Base-by-base conservation (phyloP, 2,888 invertebrate species). In the Teinopalpus imperialis region DNA sequence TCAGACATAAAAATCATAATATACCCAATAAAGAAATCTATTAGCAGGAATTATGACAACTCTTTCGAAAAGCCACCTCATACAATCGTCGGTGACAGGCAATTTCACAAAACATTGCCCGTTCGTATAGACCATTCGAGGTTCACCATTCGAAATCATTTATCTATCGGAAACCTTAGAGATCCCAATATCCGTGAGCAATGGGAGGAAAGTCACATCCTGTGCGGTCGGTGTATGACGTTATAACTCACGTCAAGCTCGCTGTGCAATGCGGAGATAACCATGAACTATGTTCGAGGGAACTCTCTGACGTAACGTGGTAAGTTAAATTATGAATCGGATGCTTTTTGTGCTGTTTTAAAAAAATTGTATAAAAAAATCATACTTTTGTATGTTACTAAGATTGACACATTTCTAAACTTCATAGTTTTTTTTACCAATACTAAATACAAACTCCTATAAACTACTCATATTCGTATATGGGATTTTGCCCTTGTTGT, bases 231-330 rank as follows among this genome's bases (percentile, higher is more conserved):
- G 56, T 52, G 53, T 51, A 51, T 64, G 63, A 66, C 61, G 66
- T 63, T 68, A 70, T 74, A 72, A 70, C 60, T 77, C 71, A 71
- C 60, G 69, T 66, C 66, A 56, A 51, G 39, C 57, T 52, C 56
- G 58, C 60, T 59, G 65, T 59, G 60, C 50, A 34, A 21, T 39
- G 21, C 34, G 46, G 21, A 35, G 27, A 34, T 41, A 40, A 46
- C 34, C 35, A 27, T 39, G 39, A 45, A 27, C 45, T 32, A 34
- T 13, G 24, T 32, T 32, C 39, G 20, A 26, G 18, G 26, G 18
- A 26, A 18, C 18, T 9, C n/a, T 9, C 35, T 16, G 4, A 2
- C 12, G 30, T 40, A 30, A 40, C 40, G 12, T 31, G 16, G 29
- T 40, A 30, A 40, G 30, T 30, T 40, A 21, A 40, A 12, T 40